Percentiles rank a stretch among this genome's conserved stretches.
phyloP scores from a whole-genome alignment of 2,113 vertebrate species.

The Callipepla californica region DNA sequence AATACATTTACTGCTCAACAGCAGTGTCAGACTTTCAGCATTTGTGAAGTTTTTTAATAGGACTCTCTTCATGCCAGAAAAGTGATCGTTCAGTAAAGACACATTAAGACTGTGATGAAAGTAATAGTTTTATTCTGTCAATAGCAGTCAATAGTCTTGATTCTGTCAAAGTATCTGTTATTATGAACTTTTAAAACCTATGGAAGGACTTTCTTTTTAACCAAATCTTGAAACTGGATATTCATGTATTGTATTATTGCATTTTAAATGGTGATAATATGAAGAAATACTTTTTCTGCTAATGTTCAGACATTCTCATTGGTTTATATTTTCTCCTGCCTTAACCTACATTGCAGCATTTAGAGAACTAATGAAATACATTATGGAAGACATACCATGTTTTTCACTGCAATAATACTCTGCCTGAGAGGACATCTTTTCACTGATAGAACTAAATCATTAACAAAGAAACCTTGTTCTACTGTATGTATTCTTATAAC shows the following conservation, averaged over 20 bases:
- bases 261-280: not conserved
- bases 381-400: not conserved
- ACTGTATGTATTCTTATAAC: not conserved
- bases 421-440: not conserved
- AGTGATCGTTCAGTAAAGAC: not conserved
- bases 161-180: not conserved
- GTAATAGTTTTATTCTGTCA: not conserved
- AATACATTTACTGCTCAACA: not conserved
- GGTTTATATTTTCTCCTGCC: not conserved
- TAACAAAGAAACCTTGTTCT: not conserved
- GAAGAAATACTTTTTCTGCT: not conserved
- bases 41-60: not conserved
- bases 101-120: not conserved
- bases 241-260: not conserved
- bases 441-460: not conserved
- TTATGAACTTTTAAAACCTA: not conserved
- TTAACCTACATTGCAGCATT: not conserved
- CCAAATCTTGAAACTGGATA: not conserved
- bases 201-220: not conserved
- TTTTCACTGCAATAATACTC: not conserved
- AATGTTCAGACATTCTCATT: not conserved
- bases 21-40: not conserved
- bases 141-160: not conserved
- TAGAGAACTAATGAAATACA: not conserved
- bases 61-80: not conserved